Evolutionary conservation across 2,888 invertebrate species (phyloP).

Genomic region (Caenorhabditis plicata): DNA sequence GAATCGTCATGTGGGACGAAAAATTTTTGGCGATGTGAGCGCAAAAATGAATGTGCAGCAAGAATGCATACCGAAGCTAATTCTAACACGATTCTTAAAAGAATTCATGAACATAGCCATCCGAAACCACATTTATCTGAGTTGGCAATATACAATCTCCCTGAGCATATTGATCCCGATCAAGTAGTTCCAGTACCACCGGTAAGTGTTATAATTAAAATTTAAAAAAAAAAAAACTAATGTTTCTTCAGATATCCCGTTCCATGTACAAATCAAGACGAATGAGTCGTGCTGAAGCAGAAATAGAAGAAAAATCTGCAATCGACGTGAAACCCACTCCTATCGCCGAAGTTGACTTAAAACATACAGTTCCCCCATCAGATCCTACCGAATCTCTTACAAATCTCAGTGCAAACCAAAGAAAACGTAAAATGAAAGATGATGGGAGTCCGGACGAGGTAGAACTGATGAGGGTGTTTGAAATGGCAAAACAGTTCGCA

Average conservation of each 20-base stretch:
- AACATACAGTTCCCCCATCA: neutral
- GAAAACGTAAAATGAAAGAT: neutral
- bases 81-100: constrained; percentile 10
- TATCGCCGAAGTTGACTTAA: neutral
- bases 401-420: too few relatives aligned
- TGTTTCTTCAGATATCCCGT: neutral
- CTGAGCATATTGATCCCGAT: neutral
- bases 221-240: neutral
- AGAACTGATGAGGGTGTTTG: neutral
- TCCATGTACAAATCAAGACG: neutral
- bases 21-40: constrained; percentile 35
- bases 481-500: neutral
- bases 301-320: neutral
- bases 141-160: constrained; percentile 15
- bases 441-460: neutral
- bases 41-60: constrained; percentile 33
- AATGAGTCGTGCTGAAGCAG: neutral
- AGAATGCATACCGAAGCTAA: constrained; percentile 37
- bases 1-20: constrained; percentile 23
- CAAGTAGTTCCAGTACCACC: neutral
- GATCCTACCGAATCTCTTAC: neutral
- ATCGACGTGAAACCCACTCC: neutral
- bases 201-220: neutral
- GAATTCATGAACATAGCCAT: constrained; percentile 26
- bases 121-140: constrained; percentile 9